Percentiles rank a stretch among this genome's conserved stretches.
Conservation (phyloP, 1,140 invertebrate species). For the Chironomus striatipennis region DNA sequence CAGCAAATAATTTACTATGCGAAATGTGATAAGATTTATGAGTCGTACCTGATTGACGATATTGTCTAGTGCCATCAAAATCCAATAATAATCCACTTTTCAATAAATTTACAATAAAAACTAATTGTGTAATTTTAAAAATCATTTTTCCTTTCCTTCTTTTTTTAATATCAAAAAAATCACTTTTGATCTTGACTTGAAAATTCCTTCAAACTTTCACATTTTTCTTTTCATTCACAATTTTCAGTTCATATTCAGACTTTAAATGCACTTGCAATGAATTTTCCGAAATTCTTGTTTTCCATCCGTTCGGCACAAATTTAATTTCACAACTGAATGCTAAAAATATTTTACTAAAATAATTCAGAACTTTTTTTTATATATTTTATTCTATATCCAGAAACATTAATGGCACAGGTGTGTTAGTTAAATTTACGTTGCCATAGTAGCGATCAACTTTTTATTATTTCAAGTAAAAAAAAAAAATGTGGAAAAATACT, state of each 20-base stretch:
- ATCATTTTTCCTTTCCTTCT: background rate
- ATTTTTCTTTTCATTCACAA: background rate
- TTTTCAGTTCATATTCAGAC: background rate
- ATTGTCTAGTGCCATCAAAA: background rate
- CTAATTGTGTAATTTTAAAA: background rate
- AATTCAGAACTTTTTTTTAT: background rate
- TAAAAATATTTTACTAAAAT: constrained; percentile 4
- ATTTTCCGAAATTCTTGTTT: background rate
- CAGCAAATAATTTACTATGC: background rate
- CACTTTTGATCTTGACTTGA: background rate
- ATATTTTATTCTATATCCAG: background rate
- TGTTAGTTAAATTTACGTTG: background rate
- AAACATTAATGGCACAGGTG: background rate
- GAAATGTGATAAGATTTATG: background rate
- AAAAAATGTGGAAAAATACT: too few relatives aligned
- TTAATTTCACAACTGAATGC: background rate
- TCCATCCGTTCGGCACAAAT: background rate
- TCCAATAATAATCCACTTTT: background rate
- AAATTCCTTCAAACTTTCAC: background rate
- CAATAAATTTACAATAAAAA: background rate
- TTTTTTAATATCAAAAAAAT: background rate
- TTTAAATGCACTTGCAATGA: background rate
- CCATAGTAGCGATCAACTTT: background rate
- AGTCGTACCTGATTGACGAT: background rate
- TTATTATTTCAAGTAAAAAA: too few relatives aligned